Conservation (phyloP, 1,140 invertebrate genomes). For the Diabrotica undecimpunctata region DNA sequence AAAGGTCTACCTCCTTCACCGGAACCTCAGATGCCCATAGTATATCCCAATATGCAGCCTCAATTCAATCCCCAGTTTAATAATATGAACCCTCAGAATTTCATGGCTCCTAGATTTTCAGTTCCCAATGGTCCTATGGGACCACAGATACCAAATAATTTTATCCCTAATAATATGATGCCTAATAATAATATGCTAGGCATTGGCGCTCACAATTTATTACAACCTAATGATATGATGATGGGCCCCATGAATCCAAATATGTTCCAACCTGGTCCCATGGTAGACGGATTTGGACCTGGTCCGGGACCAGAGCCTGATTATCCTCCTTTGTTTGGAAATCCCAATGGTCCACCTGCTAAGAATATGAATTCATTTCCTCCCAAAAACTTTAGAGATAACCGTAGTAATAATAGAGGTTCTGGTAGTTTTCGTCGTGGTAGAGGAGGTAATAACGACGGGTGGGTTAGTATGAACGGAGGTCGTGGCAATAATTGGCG, state of each 20-base stretch:
- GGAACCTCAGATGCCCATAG: constrained; percentile 41
- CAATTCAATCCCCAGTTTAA: constrained; percentile 48
- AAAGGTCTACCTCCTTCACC: constrained; percentile 56
- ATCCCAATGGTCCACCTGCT: constrained; percentile 26
- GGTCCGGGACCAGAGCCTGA: constrained; percentile 25
- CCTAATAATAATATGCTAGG: constrained; percentile 41
- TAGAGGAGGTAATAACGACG: constrained; percentile 21
- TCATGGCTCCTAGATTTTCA: constrained; percentile 46
- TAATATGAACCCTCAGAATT: constrained; percentile 38
- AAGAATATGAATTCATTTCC: constrained; percentile 32
- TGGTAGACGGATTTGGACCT: constrained; percentile 34
- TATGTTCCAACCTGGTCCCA: constrained; percentile 29
- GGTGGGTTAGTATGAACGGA: constrained; percentile 27
- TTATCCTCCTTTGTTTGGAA: not conserved
- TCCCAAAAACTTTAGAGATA: constrained; percentile 41
- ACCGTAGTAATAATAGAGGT: constrained; percentile 6
- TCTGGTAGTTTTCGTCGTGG: constrained; percentile 47
- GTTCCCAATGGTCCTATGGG: constrained; percentile 34
- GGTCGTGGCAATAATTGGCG: constrained; percentile 48
- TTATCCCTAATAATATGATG: constrained; percentile 43
- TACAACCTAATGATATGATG: constrained; percentile 42
- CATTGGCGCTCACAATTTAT: constrained; percentile 41
- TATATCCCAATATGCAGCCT: constrained; percentile 51
- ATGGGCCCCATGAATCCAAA: constrained; percentile 33
- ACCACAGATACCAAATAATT: constrained; percentile 24